A percentile compares a stretch with the other conserved stretches of the same genome.
Conservation (phyloP, 1,140 invertebrate genomes). For the Agrilus planipennis region DNA sequence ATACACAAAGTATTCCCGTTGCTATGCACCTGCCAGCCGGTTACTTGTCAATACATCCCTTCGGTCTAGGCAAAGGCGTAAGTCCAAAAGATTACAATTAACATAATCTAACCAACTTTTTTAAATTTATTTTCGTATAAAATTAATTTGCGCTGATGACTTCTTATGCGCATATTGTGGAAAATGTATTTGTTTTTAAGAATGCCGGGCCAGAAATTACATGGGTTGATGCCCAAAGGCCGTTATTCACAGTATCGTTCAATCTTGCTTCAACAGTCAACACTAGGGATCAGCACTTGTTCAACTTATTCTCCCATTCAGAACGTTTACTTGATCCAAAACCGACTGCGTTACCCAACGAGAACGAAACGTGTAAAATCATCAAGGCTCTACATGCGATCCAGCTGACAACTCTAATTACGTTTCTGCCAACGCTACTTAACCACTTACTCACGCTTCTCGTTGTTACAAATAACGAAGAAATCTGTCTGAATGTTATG, state of each 20-base stretch:
- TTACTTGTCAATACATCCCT: constrained; percentile 77
- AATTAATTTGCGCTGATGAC: too few relatives aligned
- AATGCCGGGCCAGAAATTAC: constrained; percentile 79
- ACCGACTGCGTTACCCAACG: constrained; percentile 50
- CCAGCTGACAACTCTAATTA: constrained; percentile 64
- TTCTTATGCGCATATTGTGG: background rate
- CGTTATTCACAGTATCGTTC: constrained; percentile 72
- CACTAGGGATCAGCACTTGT: constrained; percentile 71
- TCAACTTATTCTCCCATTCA: constrained; percentile 70
- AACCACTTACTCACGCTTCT: constrained; percentile 82
- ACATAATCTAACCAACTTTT: too few relatives aligned
- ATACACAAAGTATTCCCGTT: constrained; percentile 68
- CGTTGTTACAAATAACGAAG: constrained; percentile 59
- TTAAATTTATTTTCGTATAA: too few relatives aligned
- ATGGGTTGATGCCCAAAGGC: constrained; percentile 83
- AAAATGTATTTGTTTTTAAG: constrained; percentile 36
- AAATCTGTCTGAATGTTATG: constrained; percentile 75
- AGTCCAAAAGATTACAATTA: too few relatives aligned
- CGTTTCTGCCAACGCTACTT: constrained; percentile 77
- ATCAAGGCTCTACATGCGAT: constrained; percentile 82
- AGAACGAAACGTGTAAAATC: constrained; percentile 73
- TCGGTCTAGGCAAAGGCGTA: constrained; percentile 83
- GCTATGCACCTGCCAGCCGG: constrained; percentile 73
- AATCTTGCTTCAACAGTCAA: constrained; percentile 78
- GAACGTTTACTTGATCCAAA: constrained; percentile 55